Conservation (phyloP, 2,797 vertebrate genomes). For the Erithacus rubecula region DNA sequence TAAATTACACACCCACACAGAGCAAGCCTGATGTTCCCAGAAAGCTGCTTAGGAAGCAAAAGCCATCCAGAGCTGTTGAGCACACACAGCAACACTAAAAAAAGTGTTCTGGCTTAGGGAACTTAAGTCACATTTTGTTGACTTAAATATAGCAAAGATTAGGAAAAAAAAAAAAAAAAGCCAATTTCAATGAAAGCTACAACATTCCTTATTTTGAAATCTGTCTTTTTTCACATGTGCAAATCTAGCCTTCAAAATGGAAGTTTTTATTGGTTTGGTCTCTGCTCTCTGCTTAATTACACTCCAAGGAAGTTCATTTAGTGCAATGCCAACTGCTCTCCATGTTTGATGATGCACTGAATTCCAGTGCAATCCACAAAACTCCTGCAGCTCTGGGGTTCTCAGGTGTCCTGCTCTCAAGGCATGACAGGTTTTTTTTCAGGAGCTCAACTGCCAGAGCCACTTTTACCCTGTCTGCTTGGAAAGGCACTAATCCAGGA, state of each 20-base stretch:
- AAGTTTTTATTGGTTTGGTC: not conserved
- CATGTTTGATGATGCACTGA: not conserved
- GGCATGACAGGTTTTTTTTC: not conserved
- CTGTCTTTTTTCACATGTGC: not conserved
- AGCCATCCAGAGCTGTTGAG: not conserved
- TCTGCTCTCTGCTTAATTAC: not conserved
- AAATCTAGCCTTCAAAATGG: not conserved
- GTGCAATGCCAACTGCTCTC: not conserved
- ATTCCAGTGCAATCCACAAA: not conserved
- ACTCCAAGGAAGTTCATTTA: not conserved
- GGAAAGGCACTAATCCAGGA: conserved; percentile 29
- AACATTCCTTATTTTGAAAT: not conserved
- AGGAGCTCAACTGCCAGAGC: not conserved
- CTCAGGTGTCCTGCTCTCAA: not conserved
- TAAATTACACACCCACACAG: not conserved
- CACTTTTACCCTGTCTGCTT: not conserved
- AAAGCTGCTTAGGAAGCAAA: conserved; percentile 24
- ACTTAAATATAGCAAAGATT: not conserved
- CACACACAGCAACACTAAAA: not conserved
- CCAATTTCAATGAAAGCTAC: not conserved
- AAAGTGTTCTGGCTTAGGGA: not conserved
- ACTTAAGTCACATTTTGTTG: not conserved
- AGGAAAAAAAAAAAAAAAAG: not conserved
- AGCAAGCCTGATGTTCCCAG: not conserved
- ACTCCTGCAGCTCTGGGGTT: not conserved